Evolutionary conservation across 2,888 invertebrate species (phyloP).

Genomic region (Harmothoe impar): DNA sequence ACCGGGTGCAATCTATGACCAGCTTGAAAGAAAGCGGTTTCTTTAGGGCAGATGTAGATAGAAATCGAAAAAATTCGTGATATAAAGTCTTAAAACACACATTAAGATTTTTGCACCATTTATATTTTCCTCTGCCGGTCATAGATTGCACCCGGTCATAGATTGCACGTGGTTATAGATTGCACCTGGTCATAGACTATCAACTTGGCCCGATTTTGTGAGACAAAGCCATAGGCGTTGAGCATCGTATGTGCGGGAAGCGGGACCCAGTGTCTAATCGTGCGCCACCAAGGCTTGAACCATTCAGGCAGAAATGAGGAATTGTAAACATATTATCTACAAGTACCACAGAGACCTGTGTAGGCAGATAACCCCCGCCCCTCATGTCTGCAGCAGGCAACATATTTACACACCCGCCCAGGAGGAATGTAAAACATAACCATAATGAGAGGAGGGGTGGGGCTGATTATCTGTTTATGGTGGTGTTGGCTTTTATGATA

Average conservation of each 20-base stretch:
- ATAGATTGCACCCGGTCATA: too few relatives aligned
- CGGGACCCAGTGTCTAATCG: background rate
- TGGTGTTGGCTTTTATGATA: slow-evolving; percentile 10
- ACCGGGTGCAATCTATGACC: too few relatives aligned
- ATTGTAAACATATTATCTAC: slow-evolving; percentile 31
- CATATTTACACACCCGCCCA: background rate
- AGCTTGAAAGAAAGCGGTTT: too few relatives aligned
- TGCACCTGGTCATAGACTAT: too few relatives aligned
- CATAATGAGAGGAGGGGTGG: background rate
- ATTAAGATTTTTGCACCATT: background rate
- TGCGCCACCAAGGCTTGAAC: background rate
- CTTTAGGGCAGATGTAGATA: too few relatives aligned
- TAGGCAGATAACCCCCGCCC: background rate
- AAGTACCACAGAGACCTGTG: slow-evolving; percentile 19
- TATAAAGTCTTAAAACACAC: too few relatives aligned
- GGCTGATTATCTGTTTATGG: background rate
- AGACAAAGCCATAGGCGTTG: too few relatives aligned
- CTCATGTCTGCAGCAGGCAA: background rate
- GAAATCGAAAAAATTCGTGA: too few relatives aligned
- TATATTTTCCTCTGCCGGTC: background rate
- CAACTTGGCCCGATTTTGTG: too few relatives aligned
- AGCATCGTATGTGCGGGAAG: background rate
- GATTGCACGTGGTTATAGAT: too few relatives aligned
- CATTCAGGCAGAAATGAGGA: background rate
- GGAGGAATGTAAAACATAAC: background rate